Percentiles rank a stretch among this genome's conserved stretches.
phyloP scores from a whole-genome alignment of 2,797 vertebrate genomes.

The Microctenopoma steveboyesi region DNA sequence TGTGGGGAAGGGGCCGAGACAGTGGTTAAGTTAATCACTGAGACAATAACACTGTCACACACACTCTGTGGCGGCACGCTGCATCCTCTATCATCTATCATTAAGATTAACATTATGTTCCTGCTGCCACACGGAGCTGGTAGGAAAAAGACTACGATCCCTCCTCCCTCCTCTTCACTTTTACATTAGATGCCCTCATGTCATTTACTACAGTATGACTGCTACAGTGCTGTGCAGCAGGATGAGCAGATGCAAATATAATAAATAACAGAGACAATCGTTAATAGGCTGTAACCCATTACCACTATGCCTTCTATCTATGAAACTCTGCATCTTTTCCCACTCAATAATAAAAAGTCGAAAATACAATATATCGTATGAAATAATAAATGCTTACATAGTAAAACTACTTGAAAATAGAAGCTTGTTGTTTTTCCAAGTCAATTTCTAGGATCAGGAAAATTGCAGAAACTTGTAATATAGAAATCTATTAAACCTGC shows the following conservation, averaged over 20 bases:
- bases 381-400: neutral
- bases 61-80: slow-evolving; percentile 51
- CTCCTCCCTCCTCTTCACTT: slow-evolving; percentile 38
- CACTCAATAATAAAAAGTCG: neutral
- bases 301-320: neutral
- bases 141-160: slow-evolving; percentile 25
- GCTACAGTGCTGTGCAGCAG: slow-evolving; percentile 20
- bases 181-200: slow-evolving; percentile 53
- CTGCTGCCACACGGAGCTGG: slow-evolving; percentile 39
- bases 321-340: neutral
- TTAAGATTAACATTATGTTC: slow-evolving; percentile 78
- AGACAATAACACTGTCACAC: slow-evolving; percentile 76
- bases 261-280: neutral
- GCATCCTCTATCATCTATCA: slow-evolving; percentile 75
- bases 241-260: slow-evolving; percentile 28
- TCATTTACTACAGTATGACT: slow-evolving; percentile 45
- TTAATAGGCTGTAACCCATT: slow-evolving; percentile 6
- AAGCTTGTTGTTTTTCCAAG: slow-evolving; percentile 7
- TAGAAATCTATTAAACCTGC: slow-evolving; percentile 4
- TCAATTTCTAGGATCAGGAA: neutral
- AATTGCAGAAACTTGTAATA: slow-evolving; percentile 11
- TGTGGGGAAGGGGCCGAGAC: slow-evolving; percentile 48
- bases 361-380: neutral
- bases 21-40: slow-evolving; percentile 69
- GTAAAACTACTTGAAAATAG: neutral